Evolutionary conservation across 2,113 vertebrate genomes (phyloP).

Genomic region (Cyphomyrus plagiostoma): DNA sequence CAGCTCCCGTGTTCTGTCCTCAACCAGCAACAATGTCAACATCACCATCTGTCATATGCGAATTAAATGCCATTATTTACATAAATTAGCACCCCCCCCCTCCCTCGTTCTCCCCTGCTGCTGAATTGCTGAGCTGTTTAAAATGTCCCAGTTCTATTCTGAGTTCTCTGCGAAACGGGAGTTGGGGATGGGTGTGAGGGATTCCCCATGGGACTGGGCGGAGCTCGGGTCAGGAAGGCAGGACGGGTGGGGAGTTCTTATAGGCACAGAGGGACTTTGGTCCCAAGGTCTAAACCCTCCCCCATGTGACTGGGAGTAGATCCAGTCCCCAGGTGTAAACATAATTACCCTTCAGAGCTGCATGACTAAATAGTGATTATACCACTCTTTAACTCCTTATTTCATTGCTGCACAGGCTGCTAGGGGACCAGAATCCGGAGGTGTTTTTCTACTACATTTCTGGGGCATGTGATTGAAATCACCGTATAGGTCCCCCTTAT

Average conservation of each 20-base stretch:
- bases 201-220: neutral
- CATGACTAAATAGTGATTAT: neutral
- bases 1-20: neutral
- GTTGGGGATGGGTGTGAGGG: neutral
- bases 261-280: neutral
- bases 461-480: neutral
- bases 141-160: neutral
- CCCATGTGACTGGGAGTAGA: neutral
- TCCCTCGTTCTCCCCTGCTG: neutral
- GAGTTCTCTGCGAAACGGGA: neutral
- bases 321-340: neutral
- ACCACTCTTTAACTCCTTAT: neutral
- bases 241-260: neutral
- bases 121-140: neutral
- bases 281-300: too few relatives aligned
- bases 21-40: neutral
- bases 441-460: neutral
- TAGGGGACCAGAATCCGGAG: neutral
- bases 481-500: neutral
- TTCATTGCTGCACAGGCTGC: neutral
- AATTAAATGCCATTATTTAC: slow-evolving; percentile 7
- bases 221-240: neutral
- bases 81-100: neutral
- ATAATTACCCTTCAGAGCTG: slow-evolving; percentile 1
- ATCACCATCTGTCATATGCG: neutral